These are phyloP conservation scores for Crocallis elinguaria DNA, from an alignment of 2,888 invertebrate species.

Conservation along the genomic window DNA sequence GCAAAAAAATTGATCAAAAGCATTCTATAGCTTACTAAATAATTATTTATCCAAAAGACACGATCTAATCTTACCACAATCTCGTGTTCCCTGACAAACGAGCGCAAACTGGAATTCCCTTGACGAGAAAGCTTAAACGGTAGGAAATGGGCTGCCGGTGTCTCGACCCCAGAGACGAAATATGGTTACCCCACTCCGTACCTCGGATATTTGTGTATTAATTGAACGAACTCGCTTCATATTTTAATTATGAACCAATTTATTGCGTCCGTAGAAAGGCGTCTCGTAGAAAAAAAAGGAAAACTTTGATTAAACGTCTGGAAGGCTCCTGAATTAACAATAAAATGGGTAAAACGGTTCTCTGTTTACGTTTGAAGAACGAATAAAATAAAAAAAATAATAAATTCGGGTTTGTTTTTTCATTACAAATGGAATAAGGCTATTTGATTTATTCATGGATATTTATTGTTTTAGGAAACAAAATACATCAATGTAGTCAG, in stretches of 20 bases:
- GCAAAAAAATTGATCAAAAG: not conserved
- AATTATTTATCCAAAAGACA: not conserved
- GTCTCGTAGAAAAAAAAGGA: not conserved
- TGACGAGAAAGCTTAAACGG: conserved; percentile 3
- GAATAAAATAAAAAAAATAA: too few relatives aligned
- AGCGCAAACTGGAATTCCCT: conserved; percentile 2
- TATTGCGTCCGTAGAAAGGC: not conserved
- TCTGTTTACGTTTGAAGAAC: too few relatives aligned
- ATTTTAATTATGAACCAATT: conserved; percentile 33
- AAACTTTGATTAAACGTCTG: conserved; percentile 4
- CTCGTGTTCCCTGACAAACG: conserved; percentile 1
- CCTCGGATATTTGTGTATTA: conserved; percentile 30
- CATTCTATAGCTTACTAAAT: not conserved
- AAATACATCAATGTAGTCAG: too few relatives aligned
- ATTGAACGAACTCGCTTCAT: conserved; percentile 30
- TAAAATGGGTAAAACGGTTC: too few relatives aligned
- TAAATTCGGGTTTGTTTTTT: too few relatives aligned
- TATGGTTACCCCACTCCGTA: conserved; percentile 20
- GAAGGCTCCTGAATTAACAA: too few relatives aligned
- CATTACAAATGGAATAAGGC: too few relatives aligned
- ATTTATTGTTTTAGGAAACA: too few relatives aligned
- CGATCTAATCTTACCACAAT: not conserved
- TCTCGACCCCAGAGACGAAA: conserved; percentile 8
- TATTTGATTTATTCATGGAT: too few relatives aligned
- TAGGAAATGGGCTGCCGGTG: conserved; percentile 16